Evolutionary conservation across 2,888 invertebrate species (phyloP), one percentile per base, ranked within the genome.

Genomic region (Chaitophorus viminalis): DNA sequence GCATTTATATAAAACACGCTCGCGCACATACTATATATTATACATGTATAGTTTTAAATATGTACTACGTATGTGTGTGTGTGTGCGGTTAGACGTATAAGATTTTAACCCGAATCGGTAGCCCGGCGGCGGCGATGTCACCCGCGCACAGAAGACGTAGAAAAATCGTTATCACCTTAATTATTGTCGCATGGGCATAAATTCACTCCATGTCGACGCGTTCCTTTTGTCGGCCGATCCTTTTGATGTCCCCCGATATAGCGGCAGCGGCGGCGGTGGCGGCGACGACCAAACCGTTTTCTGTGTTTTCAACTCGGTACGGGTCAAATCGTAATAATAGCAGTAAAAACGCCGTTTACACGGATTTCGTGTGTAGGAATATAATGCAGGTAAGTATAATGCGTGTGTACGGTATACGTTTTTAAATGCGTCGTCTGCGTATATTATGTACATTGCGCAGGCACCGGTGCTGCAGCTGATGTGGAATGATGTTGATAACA

Each of bases 161-260:
- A 85, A 85, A 85, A 85, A 78, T 85, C 85, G 84, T 85, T 85
- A 85, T 85, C 84, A 68, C 77, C 84, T 85, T 85, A 85, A 85
- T 85, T 85, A 77, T 85, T 77, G 84, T 85, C 83, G 65, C 83
- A 76, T 75, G 75, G 68, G 84, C 84, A 85, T 85, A 85, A 85
- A 85, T 85, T 85, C 52, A 77, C 76, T n/a, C 9, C 76, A 39
- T 65, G 75, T 46, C 31, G 78, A 60, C 60, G 11, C 17, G 60
- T 60, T 70, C 33, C 76, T 85, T 68, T 85, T 77, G 84, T 77
- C 76, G 76, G 84, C 76, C 33, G 33, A 18, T 68, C 75, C 84
- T 68, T 85, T 85, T 85, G 84, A 77, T 77, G 76, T 85, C 33
- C 18, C 3, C 21, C 76, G 76, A 29, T n/a, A n/a, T n/a, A n/a